Evolutionary conservation across 2,888 invertebrate genomes (phyloP), one percentile per base, ranked within the genome.

Genomic region (Synergus itoensis): DNA sequence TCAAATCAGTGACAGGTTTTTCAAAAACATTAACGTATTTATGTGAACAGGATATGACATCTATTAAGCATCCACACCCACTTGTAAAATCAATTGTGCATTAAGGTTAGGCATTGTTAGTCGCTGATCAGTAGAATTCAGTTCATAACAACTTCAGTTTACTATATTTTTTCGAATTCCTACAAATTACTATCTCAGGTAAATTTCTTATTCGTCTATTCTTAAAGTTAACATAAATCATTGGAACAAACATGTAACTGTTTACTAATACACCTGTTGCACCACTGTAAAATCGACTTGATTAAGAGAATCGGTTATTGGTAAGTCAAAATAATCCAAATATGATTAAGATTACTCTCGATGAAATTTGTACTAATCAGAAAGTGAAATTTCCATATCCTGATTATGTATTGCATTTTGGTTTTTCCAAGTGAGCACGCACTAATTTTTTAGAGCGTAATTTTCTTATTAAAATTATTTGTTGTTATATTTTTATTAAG

Each of bases 1-100:
- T 7, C 4, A 14, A 16, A 14, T 73, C n/a, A 21, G 12, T 14
- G 16, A 48, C 4, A 36, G 0, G n/a, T 4, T 53, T 73, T 73
- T 48, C 4, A 64, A 73, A 69, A 73, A 65, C 28, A 28, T n/a
- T 43, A 53, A 41, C 36, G 67, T 53, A 63, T 78, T 78, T 77
- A 73, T 60, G 36, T 77, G 53, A 41, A 78, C 81, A 85, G 82
- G 83, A 83, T 82, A 80, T 81, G 79, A 81, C 80, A 83, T 79
- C 83, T 83, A 84, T 81, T 81, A 81, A 73, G 77, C 80, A 80
- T 83, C 83, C 82, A 83, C 84, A 84, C 80, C 85, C 84, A 84
- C 82, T 84, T 83, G 77, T 48, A 75, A 80, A 82, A 81, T 82
- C 83, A 81, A 84, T 81, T 81, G 79, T 84, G 75, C 76, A 77